Conservation (phyloP, 2,888 invertebrate species). For the Lepidonotus clava region DNA sequence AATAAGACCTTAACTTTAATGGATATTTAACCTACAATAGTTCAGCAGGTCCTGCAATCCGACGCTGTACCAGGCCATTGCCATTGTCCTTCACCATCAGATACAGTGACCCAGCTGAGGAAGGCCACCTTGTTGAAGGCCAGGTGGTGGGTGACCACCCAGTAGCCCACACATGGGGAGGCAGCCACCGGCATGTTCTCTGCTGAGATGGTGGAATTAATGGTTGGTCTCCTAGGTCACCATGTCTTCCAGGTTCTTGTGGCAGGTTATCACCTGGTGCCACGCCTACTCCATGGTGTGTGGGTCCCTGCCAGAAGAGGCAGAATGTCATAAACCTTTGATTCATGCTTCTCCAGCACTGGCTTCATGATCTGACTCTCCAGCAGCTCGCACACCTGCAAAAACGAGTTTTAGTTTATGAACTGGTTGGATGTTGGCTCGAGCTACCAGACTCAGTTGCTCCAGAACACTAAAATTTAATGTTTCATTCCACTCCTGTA, state of each 20-base stretch:
- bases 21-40: too few species aligned
- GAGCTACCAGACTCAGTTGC: too few species aligned
- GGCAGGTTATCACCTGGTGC: not conserved
- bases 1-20: too few species aligned
- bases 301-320: not conserved
- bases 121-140: not conserved
- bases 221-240: not conserved
- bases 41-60: too few species aligned
- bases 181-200: not conserved
- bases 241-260: not conserved
- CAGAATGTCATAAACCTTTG: not conserved
- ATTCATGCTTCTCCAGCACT: not conserved
- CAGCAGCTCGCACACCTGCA: constrained; percentile 22
- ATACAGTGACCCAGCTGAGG: not conserved
- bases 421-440: too few species aligned
- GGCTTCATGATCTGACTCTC: constrained; percentile 5
- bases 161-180: constrained; percentile 9
- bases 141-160: not conserved
- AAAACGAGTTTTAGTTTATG: too few species aligned
- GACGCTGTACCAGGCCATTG: not conserved
- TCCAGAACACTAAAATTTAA: too few species aligned
- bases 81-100: constrained; percentile 31
- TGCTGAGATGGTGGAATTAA: not conserved
- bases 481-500: too few species aligned
- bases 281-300: not conserved